Evolutionary conservation across 2,888 invertebrate species (phyloP).

Genomic region (Tuberolachnus salignus): DNA sequence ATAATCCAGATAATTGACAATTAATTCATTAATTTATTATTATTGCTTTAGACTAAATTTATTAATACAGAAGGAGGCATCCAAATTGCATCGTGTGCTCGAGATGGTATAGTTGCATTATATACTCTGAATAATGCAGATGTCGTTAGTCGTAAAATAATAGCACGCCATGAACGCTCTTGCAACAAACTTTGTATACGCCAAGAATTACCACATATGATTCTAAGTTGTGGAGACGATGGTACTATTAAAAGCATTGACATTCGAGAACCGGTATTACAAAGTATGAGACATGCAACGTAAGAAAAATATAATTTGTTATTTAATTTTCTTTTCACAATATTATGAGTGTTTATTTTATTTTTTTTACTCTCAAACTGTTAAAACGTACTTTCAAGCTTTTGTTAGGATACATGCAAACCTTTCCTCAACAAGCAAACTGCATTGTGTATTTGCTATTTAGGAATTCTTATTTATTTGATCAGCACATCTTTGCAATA

Average conservation of each 20-base stretch:
- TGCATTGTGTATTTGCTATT: no score
- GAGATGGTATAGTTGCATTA: conserved; percentile 83
- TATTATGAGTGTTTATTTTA: background rate
- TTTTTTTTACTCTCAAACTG: background rate
- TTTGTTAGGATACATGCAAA: no score
- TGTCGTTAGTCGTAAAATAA: conserved; percentile 67
- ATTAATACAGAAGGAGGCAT: conserved; percentile 78
- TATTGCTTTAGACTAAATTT: conserved; percentile 73
- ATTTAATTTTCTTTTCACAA: background rate
- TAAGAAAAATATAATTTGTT: background rate
- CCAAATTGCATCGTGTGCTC: conserved; percentile 84
- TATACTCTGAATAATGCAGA: conserved; percentile 66
- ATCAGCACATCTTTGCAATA: no score
- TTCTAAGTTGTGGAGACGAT: conserved; percentile 87
- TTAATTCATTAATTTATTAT: background rate
- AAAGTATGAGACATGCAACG: conserved; percentile 61
- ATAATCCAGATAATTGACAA: no score
- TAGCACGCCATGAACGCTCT: conserved; percentile 76
- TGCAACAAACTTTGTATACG: conserved; percentile 85
- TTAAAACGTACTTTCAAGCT: no score
- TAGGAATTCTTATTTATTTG: no score
- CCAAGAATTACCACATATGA: conserved; percentile 74
- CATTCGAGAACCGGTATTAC: conserved; percentile 69
- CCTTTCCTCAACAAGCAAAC: no score
- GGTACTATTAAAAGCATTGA: conserved; percentile 81